These are phyloP conservation scores for Ceyx melanurus DNA, from an alignment of 2,113 vertebrate species.

Conservation along the genomic window DNA sequence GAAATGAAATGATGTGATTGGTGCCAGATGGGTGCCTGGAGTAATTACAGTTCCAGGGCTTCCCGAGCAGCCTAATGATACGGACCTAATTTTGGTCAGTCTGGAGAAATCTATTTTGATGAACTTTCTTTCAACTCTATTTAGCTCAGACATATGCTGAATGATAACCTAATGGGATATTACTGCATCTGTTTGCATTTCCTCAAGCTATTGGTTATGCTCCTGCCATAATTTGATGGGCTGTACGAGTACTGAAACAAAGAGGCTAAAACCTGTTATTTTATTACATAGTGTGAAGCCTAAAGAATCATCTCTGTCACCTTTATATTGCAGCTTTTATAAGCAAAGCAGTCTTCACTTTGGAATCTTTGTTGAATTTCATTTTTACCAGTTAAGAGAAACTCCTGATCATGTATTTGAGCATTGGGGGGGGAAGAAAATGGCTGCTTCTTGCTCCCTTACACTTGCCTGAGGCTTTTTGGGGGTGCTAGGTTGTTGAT, in stretches of 20 bases:
- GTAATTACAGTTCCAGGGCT: conserved; percentile 7
- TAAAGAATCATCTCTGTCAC: neutral
- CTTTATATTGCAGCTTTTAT: neutral
- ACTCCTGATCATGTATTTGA: neutral
- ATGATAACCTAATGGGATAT: neutral
- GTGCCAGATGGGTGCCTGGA: conserved; percentile 36
- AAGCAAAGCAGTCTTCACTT: neutral
- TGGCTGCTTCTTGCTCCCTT: neutral
- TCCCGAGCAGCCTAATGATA: conserved; percentile 2
- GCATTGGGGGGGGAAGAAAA: neutral
- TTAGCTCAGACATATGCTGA: conserved; percentile 34
- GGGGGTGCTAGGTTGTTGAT: rapidly evolving
- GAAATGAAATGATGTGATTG: conserved; percentile 39
- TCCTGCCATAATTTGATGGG: neutral
- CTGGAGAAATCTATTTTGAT: conserved; percentile 8
- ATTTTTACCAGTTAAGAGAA: neutral
- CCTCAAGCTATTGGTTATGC: neutral
- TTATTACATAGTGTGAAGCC: neutral
- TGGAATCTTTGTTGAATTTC: neutral
- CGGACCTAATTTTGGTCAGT: neutral
- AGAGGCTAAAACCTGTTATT: neutral
- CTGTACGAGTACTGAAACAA: neutral
- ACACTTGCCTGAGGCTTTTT: neutral
- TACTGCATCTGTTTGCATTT: conserved; percentile 28
- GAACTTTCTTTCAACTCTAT: conserved; percentile 25